phyloP scores from a whole-genome alignment of 2,113 vertebrate species.

The Sturnus vulgaris region DNA sequence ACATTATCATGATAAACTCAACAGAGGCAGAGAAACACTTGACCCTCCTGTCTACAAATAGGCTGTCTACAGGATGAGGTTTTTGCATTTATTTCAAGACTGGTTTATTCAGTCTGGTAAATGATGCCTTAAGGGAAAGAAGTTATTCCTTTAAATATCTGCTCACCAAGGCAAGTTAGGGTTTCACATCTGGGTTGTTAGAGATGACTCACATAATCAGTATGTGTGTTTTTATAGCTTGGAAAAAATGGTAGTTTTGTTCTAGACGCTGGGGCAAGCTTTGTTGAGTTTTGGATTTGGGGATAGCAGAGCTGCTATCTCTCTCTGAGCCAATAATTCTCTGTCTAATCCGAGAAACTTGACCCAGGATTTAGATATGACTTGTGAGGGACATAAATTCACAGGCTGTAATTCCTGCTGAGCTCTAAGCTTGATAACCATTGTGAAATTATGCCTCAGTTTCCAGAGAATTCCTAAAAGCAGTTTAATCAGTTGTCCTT shows the following conservation, averaged over 20 bases:
- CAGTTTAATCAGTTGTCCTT: neutral
- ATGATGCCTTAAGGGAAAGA: neutral
- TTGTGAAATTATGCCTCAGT: neutral
- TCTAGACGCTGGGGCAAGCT: neutral
- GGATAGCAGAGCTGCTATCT: neutral
- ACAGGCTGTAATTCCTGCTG: neutral
- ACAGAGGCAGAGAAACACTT: neutral
- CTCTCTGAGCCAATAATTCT: neutral
- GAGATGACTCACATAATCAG: neutral
- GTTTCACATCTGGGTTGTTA: neutral
- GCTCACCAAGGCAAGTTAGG: neutral
- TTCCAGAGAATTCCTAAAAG: neutral
- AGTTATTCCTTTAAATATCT: neutral
- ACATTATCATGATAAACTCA: neutral
- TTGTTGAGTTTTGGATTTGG: neutral
- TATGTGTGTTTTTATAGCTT: neutral
- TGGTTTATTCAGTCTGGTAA: neutral
- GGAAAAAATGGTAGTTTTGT: neutral
- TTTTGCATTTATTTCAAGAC: neutral
- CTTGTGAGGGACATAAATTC: neutral
- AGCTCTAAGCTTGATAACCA: neutral
- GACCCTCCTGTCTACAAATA: neutral
- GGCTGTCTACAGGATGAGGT: neutral
- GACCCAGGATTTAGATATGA: neutral
- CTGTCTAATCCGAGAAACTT: neutral